Conservation (phyloP, 2,113 vertebrate genomes). For the Chloroceryle aenea region DNA sequence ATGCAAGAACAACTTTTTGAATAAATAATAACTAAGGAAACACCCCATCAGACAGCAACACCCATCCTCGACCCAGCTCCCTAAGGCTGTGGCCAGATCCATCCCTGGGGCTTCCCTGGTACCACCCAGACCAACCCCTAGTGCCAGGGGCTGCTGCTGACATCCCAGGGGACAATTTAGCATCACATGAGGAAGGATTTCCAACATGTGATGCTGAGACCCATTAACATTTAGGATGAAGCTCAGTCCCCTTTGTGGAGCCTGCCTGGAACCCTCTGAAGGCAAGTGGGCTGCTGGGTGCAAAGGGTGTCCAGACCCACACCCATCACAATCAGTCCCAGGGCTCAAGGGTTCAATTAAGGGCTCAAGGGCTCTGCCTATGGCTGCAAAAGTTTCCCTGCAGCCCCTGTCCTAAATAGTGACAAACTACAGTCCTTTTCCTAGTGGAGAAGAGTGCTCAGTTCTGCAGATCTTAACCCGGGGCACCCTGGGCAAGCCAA, state of each 20-base stretch:
- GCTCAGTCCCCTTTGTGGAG: fast-evolving
- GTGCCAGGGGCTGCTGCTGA: background rate
- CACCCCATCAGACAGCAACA: background rate
- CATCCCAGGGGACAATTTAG: background rate
- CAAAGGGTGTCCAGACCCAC: background rate
- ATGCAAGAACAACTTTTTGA: background rate
- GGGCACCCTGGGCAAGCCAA: fast-evolving
- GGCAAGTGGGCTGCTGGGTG: background rate
- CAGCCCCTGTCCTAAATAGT: background rate
- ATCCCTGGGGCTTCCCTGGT: background rate
- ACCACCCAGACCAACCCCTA: background rate
- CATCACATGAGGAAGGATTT: background rate
- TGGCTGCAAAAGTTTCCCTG: background rate
- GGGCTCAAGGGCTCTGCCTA: background rate
- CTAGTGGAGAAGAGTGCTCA: background rate
- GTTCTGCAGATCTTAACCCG: background rate
- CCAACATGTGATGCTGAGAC: background rate
- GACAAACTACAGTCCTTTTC: background rate
- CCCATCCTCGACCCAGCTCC: background rate
- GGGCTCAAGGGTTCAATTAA: background rate
- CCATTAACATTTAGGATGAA: background rate
- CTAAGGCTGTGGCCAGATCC: fast-evolving
- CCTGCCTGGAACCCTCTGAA: background rate
- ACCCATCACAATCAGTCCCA: fast-evolving
- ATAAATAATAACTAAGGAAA: background rate